Percentiles rank a stretch among this genome's conserved stretches.
These are phyloP conservation scores for Nothoprocta perdicaria DNA, from an alignment of 2,113 vertebrate genomes.

Conservation along the genomic window DNA sequence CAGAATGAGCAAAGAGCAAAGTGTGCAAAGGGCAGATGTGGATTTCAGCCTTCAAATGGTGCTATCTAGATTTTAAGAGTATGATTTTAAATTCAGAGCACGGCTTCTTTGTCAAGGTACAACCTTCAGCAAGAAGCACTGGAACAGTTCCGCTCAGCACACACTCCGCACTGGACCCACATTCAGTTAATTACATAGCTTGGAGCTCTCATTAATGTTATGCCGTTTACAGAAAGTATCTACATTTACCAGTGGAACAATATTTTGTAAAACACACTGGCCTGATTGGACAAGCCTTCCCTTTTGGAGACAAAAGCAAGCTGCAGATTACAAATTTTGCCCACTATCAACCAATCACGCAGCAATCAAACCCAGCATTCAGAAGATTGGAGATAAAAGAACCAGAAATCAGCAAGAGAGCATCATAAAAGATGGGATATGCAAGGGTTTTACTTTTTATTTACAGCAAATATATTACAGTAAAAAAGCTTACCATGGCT, in stretches of 20 bases:
- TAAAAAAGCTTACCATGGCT: slow-evolving; percentile 47
- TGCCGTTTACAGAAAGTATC: slow-evolving; percentile 20
- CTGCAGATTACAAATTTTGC: slow-evolving; percentile 10
- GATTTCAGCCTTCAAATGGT: background rate
- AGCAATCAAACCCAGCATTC: background rate
- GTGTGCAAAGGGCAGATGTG: background rate
- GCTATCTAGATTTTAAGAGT: background rate
- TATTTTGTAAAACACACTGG: slow-evolving; percentile 3
- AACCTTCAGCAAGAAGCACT: slow-evolving; percentile 12
- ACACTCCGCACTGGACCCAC: background rate
- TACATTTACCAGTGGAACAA: background rate
- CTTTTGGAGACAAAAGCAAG: background rate
- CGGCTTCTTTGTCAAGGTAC: slow-evolving; percentile 43
- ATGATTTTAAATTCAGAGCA: background rate
- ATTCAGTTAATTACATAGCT: slow-evolving; percentile 31
- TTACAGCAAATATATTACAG: slow-evolving; percentile 72
- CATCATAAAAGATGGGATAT: background rate
- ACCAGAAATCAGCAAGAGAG: slow-evolving; percentile 6
- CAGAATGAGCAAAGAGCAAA: background rate
- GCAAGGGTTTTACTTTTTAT: slow-evolving; percentile 43
- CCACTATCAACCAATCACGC: background rate
- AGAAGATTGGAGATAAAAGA: background rate
- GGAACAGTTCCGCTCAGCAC: slow-evolving; percentile 21
- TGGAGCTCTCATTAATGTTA: background rate
- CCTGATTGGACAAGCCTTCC: background rate